phyloP scores from a whole-genome alignment of 1,140 invertebrate genomes.

The Homalodisca vitripennis region DNA sequence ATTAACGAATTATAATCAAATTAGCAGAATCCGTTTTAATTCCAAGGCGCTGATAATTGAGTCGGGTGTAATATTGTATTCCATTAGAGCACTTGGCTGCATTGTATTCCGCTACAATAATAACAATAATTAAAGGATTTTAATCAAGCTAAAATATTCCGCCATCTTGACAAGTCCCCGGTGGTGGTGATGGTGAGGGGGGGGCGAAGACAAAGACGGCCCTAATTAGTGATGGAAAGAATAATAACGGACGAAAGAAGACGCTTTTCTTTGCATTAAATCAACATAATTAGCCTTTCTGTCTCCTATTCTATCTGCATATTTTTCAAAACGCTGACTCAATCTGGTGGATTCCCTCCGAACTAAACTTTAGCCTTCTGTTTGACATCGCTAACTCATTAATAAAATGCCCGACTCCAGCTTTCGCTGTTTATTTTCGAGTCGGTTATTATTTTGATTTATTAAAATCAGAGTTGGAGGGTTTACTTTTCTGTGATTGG shows the following conservation, averaged over 20 bases:
- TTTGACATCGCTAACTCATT: not conserved
- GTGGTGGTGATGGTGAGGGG: too few relatives aligned
- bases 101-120: slow-evolving; percentile 11
- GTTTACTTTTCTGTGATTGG: too few relatives aligned
- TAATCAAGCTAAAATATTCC: slow-evolving; percentile 31
- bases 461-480: not conserved
- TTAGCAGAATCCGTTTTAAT: slow-evolving; percentile 22
- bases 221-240: slow-evolving; percentile 30
- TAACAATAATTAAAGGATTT: slow-evolving; percentile 32
- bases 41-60: slow-evolving; percentile 18
- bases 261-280: slow-evolving; percentile 26
- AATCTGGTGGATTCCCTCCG: not conserved
- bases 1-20: slow-evolving; percentile 27
- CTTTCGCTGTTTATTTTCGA: not conserved
- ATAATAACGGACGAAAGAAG: slow-evolving; percentile 24
- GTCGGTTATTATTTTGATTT: not conserved
- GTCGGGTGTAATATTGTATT: slow-evolving; percentile 20
- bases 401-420: not conserved
- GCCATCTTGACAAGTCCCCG: slow-evolving; percentile 28
- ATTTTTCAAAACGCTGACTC: not conserved
- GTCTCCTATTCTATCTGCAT: slow-evolving; percentile 8
- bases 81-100: not conserved
- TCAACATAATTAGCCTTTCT: slow-evolving; percentile 17
- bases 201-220: slow-evolving; percentile 19
- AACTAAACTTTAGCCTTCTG: not conserved